phyloP scores from a whole-genome alignment of 2,797 vertebrate genomes.

The Bryconaethiops microstoma region DNA sequence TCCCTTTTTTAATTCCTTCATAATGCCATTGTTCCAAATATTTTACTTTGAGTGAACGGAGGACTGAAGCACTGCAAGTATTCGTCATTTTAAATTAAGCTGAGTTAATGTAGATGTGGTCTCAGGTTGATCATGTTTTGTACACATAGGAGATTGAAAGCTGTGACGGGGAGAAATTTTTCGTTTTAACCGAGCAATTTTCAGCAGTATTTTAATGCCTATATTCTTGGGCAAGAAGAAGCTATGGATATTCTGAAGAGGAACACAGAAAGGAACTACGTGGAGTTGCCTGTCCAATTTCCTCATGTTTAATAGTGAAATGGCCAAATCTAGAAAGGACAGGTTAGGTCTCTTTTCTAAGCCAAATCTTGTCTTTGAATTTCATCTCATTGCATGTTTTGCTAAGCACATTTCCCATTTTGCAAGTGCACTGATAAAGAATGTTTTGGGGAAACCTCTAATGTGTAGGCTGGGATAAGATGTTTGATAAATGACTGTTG shows the following conservation, averaged over 20 bases:
- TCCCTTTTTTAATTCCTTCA: constrained; percentile 16
- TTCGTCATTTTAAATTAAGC: constrained; percentile 1
- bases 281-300: neutral
- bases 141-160: neutral
- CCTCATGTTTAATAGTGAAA: neutral
- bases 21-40: constrained; percentile 17
- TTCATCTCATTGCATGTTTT: neutral
- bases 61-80: constrained; percentile 24
- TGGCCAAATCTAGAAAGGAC: neutral
- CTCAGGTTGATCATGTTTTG: neutral
- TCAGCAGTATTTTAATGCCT: neutral
- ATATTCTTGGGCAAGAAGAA: neutral
- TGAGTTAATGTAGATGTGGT: neutral
- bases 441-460: neutral
- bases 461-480: neutral
- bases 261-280: neutral
- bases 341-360: neutral
- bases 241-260: neutral
- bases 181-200: constrained; percentile 1
- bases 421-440: neutral
- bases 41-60: constrained; percentile 8
- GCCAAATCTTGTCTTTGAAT: neutral
- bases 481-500: neutral
- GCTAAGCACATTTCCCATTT: neutral
- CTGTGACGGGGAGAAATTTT: neutral